Evolutionary conservation across 2,888 invertebrate genomes (phyloP).

Genomic region (Pseudolycoriella hygida): DNA sequence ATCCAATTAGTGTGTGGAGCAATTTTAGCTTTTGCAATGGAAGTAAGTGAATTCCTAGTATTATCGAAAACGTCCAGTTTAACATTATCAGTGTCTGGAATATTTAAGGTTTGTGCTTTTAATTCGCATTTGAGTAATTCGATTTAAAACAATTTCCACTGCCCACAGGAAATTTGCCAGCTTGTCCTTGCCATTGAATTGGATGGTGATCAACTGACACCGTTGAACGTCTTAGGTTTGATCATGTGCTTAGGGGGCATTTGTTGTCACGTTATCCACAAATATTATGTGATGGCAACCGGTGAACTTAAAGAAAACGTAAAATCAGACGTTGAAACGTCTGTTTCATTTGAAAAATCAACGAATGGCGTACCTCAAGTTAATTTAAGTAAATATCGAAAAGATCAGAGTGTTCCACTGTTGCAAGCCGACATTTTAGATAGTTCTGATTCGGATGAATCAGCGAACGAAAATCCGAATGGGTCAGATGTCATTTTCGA

Average conservation of each 20-base stretch:
- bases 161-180: conserved; percentile 76
- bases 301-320: conserved; percentile 11
- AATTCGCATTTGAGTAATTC: too few relatives aligned
- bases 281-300: conserved; percentile 26
- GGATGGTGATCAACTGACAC: conserved; percentile 70
- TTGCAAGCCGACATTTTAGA: conserved; percentile 17
- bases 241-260: conserved; percentile 80
- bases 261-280: conserved; percentile 62
- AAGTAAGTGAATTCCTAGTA: conserved; percentile 84
- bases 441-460: conserved; percentile 19
- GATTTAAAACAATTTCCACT: conserved; percentile 5
- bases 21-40: conserved; percentile 82
- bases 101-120: conserved; percentile 63
- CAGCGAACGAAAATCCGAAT: conserved; percentile 30
- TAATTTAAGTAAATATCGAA: conserved; percentile 13
- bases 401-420: conserved; percentile 22
- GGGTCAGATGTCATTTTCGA: conserved; percentile 34
- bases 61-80: conserved; percentile 89
- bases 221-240: conserved; percentile 71
- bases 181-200: conserved; percentile 72
- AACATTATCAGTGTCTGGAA: conserved; percentile 87
- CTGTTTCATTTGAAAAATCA: background rate
- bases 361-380: background rate
- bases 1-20: conserved; percentile 58
- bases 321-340: conserved; percentile 13